These are phyloP conservation scores for Busseola fusca DNA, from an alignment of 2,888 invertebrate genomes.

Conservation along the genomic window DNA sequence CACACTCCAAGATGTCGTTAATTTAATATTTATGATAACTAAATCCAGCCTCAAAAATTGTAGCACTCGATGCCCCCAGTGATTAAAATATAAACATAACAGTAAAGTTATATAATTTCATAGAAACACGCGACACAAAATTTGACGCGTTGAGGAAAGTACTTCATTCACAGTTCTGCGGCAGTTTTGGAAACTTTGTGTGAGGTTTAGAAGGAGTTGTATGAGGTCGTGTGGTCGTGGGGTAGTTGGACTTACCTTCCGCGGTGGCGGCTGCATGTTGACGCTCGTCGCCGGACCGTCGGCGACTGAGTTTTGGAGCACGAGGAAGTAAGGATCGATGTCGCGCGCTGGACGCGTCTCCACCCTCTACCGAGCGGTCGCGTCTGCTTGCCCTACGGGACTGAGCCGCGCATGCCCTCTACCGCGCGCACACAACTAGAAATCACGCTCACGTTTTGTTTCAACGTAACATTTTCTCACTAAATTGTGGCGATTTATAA, in stretches of 20 bases:
- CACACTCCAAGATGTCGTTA: background rate
- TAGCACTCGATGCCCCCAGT: constrained; percentile 21
- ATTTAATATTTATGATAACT: constrained; percentile 8
- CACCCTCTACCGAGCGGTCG: constrained; percentile 67
- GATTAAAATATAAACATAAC: constrained; percentile 56
- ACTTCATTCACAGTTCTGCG: constrained; percentile 50
- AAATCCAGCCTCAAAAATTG: constrained; percentile 6
- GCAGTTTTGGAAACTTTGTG: constrained; percentile 50
- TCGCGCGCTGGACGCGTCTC: constrained; percentile 69
- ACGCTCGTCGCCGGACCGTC: constrained; percentile 49
- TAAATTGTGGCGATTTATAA: background rate
- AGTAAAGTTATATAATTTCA: constrained; percentile 61
- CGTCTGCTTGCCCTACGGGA: constrained; percentile 50
- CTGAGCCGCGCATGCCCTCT: constrained; percentile 67
- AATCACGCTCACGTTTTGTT: constrained; percentile 20
- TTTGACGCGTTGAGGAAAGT: constrained; percentile 55
- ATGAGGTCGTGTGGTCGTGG: constrained; percentile 1
- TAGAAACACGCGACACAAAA: constrained; percentile 52
- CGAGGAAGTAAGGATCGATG: constrained; percentile 68
- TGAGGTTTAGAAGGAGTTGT: constrained; percentile 11
- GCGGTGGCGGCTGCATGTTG: constrained; percentile 95
- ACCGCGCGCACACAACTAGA: constrained; percentile 43
- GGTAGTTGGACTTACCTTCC: constrained; percentile 91
- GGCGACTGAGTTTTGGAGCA: constrained; percentile 46
- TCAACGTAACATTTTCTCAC: background rate